Base-by-base conservation (phyloP, 2,797 vertebrate species). In the Holocentrus rufus region DNA sequence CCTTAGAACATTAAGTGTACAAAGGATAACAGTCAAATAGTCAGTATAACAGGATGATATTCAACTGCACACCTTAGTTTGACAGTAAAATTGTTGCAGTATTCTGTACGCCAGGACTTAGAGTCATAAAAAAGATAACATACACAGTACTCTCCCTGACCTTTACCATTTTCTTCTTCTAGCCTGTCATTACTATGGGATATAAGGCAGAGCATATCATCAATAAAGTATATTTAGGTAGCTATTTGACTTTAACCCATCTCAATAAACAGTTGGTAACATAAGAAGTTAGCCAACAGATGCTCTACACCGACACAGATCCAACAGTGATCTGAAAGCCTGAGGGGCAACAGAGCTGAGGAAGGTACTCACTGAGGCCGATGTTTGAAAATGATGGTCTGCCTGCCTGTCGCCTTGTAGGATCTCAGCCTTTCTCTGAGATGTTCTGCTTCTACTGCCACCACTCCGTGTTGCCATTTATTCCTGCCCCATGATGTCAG, bases 401-500 rank as follows among this genome's bases (percentile, higher is more conserved):
- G 59, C 59, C 49, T 71, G 75, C 60, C 22, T 1, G 59, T 67
- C 10, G 69, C 56, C 54, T 69, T 76, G 60, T 8, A 42, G 63
- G 80, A 79, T 77, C 82, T 85, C 46, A 58, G 72, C 66, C 53
- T 69, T 59, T 76, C 50, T 77, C 78, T 17, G 30, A 72, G 76
- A 79, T 5, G 56, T 36, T 76, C 70, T 52, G 68, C 60, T 76
- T 62, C 50, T 75, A 20, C 55, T 59, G 22, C 58, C 50, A 34
- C 23, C 15, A 20, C 25, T 77, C 75, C 46, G 50, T n/a, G 65
- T 72, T 7, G 67, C 85, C 79, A 84, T 66, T 67, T 69, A 30
- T 52, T 47, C 72, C 87, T 85, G 82, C 81, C 84, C 67, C 71
- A 64, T 91, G 90, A 93, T 80, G 85, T 92, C 89, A 91, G 61